These are phyloP conservation scores for Synergus japonicus DNA, from an alignment of 2,888 invertebrate species.

Conservation along the genomic window DNA sequence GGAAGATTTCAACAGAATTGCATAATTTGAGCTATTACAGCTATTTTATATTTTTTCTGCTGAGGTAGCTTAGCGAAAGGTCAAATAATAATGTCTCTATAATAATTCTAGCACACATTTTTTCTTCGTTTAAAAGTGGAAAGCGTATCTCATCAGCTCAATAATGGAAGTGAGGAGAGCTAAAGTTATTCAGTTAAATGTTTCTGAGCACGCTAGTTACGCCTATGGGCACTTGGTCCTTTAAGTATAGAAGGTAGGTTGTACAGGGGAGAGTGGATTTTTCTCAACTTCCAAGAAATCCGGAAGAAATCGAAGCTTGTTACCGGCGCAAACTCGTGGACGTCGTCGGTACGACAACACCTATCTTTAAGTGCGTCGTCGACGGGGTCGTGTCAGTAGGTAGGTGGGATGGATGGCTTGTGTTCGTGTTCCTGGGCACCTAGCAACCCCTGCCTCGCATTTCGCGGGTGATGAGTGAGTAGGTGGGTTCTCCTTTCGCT, in stretches of 20 bases:
- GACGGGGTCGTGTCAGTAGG: slow-evolving; percentile 55
- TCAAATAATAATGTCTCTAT: background rate
- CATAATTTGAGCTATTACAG: background rate
- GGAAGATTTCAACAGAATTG: too few relatives aligned
- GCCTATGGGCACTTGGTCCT: background rate
- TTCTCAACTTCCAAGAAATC: slow-evolving; percentile 55
- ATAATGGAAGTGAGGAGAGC: background rate
- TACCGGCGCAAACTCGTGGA: slow-evolving; percentile 65
- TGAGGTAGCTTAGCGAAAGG: background rate
- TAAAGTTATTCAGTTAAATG: background rate
- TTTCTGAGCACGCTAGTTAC: background rate
- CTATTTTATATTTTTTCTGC: background rate
- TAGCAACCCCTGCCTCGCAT: slow-evolving; percentile 57
- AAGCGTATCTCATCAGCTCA: background rate
- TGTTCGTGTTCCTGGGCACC: slow-evolving; percentile 58
- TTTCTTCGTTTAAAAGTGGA: background rate
- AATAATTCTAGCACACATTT: background rate
- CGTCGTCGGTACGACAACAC: slow-evolving; percentile 63
- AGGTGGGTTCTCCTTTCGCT: slow-evolving; percentile 43
- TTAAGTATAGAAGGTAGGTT: background rate
- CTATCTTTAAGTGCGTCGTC: slow-evolving; percentile 66
- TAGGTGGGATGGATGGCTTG: slow-evolving; percentile 36
- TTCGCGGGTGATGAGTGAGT: slow-evolving; percentile 38
- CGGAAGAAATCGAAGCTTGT: slow-evolving; percentile 65
- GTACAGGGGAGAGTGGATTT: slow-evolving; percentile 50